phyloP scores from a whole-genome alignment of 2,113 vertebrate species.

The Oplegnathus fasciatus region DNA sequence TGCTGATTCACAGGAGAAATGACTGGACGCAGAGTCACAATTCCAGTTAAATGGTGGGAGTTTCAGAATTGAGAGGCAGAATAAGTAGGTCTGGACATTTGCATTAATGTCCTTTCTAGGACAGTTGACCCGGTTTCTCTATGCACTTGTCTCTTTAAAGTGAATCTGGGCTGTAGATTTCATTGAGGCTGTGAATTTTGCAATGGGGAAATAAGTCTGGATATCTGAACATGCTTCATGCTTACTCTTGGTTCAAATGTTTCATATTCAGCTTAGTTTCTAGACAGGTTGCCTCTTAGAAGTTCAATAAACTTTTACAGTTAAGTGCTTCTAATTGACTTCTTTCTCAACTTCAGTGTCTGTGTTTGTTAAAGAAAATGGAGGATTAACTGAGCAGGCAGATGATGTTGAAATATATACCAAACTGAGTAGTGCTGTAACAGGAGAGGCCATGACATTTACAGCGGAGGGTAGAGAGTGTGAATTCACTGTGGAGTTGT shows the following conservation, averaged over 20 bases:
- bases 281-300: background rate
- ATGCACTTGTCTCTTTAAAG: background rate
- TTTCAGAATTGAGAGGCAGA: background rate
- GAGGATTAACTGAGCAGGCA: slow-evolving; percentile 1
- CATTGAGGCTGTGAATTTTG: background rate
- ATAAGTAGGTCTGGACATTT: slow-evolving; percentile 7
- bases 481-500: slow-evolving; percentile 2
- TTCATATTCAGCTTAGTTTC: background rate
- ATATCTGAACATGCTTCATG: background rate
- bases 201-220: background rate
- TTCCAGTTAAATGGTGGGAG: background rate
- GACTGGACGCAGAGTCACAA: background rate
- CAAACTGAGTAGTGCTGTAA: background rate
- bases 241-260: background rate
- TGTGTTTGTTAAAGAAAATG: background rate
- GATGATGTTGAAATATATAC: background rate
- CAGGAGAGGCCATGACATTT: slow-evolving; percentile 14
- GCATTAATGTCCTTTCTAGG: background rate
- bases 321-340: background rate
- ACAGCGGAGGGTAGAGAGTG: background rate
- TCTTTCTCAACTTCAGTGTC: slow-evolving; percentile 1
- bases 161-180: background rate
- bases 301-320: background rate
- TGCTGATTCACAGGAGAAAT: background rate
- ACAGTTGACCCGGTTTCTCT: background rate